Evolutionary conservation across 2,888 invertebrate species (phyloP), one percentile per base, ranked within the genome.

Genomic region (Leucophora obtusa): DNA sequence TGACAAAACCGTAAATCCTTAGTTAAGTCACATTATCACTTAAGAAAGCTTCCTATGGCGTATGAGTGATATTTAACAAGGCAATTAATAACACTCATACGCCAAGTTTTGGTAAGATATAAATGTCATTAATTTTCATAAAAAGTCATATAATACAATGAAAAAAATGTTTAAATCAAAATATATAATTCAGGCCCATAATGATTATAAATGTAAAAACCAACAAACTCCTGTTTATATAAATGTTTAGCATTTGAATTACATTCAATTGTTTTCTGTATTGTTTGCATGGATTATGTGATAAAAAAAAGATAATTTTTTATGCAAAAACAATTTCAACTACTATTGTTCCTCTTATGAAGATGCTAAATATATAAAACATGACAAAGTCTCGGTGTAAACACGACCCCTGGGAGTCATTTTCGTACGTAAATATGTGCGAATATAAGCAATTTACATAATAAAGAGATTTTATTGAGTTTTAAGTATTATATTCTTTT

Each of bases 371-470:
- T 14, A 14, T 14, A 9, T 43, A 1, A 43, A 43, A 43, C 43
- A 11, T 43, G 11, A 54, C 51, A 50, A 33, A 50, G 11, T 17
- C 15, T 21, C 7, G 35, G 18, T 35, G 33, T 51, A 38, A 63
- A 65, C 21, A 43, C 24, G 38, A 43, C 54, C 54, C 10, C 2
- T 53, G 38, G n/a, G 54, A 54, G 21, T 54, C n/a, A 53, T 53
- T 8, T 66, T 47, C n/a, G 24, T 7, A 47, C 11, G 10, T 0
- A 50, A 38, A 51, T 35, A n/a, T 35, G n/a, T 54, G 17, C 7
- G 11, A 0, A 43, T 21, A 54, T 7, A 54, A 66, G 10, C 10
- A 15, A 66, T 66, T 66, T 54, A 15, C 66, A 66, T 66, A 66
- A 21, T 43, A 24, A 54, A 66, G 54, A 54, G 53, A 54, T 24